phyloP scores from a whole-genome alignment of 2,113 vertebrate species.

The Gnathonemus longibarbis region DNA sequence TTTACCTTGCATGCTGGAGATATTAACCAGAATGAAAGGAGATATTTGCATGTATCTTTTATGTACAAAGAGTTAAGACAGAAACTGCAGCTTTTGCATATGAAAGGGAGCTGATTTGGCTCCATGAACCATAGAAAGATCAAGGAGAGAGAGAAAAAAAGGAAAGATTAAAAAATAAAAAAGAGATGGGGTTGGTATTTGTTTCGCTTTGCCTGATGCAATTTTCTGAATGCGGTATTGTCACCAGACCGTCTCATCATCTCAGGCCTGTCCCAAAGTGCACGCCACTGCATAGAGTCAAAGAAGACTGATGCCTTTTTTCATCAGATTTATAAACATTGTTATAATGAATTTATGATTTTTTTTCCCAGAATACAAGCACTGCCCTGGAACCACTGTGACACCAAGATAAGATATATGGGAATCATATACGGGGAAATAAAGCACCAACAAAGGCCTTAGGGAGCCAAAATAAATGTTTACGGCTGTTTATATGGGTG shows the following conservation, averaged over 20 bases:
- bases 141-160: conserved; percentile 23
- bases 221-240: conserved; percentile 20
- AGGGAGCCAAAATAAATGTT: not conserved
- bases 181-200: conserved; percentile 24
- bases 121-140: conserved; percentile 45
- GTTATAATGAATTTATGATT: not conserved
- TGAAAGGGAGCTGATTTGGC: conserved; percentile 47
- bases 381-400: not conserved
- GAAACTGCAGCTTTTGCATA: conserved; percentile 41
- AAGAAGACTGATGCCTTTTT: conserved; percentile 13
- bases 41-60: conserved; percentile 62
- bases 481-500: not conserved
- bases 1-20: conserved; percentile 49
- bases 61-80: conserved; percentile 57
- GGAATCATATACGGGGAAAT: not conserved
- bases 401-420: not conserved
- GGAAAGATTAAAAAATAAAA: conserved; percentile 25
- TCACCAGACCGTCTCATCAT: conserved; percentile 33
- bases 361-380: not conserved
- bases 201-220: conserved; percentile 26
- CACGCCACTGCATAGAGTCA: conserved; percentile 36
- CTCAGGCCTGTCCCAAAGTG: conserved; percentile 27
- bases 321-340: conserved; percentile 10
- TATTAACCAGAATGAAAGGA: conserved; percentile 62
- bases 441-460: not conserved